Percentiles rank a stretch among this genome's conserved stretches.
These are phyloP conservation scores for Boleophthalmus pectinirostris DNA, from an alignment of 2,113 vertebrate genomes.

Conservation along the genomic window DNA sequence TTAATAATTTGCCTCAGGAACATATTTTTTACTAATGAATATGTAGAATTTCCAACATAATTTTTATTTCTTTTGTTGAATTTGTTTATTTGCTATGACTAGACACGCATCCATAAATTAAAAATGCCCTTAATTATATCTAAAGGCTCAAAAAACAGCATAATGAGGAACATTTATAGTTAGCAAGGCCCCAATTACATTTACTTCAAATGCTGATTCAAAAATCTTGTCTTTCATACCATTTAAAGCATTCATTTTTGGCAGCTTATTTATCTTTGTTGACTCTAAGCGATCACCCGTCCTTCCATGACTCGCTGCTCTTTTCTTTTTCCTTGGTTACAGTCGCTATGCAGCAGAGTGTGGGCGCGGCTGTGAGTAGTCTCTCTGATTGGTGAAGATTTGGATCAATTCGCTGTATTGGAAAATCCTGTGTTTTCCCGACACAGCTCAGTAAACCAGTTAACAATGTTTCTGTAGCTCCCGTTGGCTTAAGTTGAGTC, in stretches of 20 bases:
- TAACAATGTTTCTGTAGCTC: conserved; percentile 31
- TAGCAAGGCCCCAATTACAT: too few relatives aligned
- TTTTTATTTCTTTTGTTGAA: not conserved
- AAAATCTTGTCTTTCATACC: not conserved
- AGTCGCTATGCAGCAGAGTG: conserved; percentile 46
- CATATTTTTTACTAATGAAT: too few relatives aligned
- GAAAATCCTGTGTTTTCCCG: conserved; percentile 14
- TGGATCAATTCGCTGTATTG: conserved; percentile 27
- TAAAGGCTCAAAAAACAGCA: not conserved
- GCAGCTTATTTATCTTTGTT: not conserved
- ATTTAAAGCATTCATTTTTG: not conserved
- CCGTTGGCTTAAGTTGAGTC: conserved; percentile 30
- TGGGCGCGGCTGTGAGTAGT: conserved; percentile 17
- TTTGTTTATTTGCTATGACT: not conserved
- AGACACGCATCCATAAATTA: not conserved
- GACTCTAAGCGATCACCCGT: conserved; percentile 3
- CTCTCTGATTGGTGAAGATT: conserved; percentile 42
- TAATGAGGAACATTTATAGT: not conserved
- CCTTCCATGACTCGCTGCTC: conserved; percentile 9
- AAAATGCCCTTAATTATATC: not conserved
- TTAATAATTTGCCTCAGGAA: too few relatives aligned
- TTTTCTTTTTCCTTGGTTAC: conserved; percentile 42
- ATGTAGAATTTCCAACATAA: too few relatives aligned
- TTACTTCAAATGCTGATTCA: not conserved
- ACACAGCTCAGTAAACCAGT: conserved; percentile 32